Percentiles rank a stretch among this genome's conserved stretches.
phyloP scores from a whole-genome alignment of 2,113 vertebrate species.

The Corvus cornix region DNA sequence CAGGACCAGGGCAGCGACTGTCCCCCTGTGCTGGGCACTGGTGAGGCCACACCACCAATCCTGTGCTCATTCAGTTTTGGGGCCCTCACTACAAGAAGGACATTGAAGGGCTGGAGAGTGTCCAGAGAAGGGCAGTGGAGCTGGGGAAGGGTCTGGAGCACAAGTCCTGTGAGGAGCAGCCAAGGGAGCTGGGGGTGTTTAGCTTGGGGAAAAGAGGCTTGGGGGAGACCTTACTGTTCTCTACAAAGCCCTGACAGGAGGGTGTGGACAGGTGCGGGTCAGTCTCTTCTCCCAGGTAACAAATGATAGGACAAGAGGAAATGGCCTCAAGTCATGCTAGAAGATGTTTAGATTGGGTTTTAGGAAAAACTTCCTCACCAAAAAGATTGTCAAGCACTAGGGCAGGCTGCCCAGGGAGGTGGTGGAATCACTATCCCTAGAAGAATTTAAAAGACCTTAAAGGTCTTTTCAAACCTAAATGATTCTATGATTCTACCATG shows the following conservation, averaged over 20 bases:
- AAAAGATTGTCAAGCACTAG: neutral
- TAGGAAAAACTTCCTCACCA: neutral
- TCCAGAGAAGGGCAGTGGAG: neutral
- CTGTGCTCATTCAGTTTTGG: fast-evolving
- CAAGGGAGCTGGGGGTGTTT: neutral
- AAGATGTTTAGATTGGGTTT: neutral
- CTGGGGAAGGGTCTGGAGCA: neutral
- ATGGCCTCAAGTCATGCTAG: neutral
- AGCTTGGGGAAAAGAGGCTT: neutral
- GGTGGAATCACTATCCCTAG: neutral
- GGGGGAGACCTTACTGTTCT: fast-evolving
- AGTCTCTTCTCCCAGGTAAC: neutral
- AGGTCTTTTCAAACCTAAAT: fast-evolving
- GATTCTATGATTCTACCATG: neutral
- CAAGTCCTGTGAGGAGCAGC: neutral
- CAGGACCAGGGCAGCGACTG: neutral
- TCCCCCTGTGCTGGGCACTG: neutral
- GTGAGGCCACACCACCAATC: fast-evolving
- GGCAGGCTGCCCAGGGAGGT: neutral
- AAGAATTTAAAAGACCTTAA: neutral
- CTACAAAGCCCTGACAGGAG: neutral
- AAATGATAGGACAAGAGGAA: neutral
- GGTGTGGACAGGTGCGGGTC: fast-evolving
- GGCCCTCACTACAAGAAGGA: fast-evolving
- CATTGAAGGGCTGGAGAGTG: fast-evolving